Evolutionary conservation across 1,140 invertebrate species (phyloP).

Genomic region (Nomia melanderi): DNA sequence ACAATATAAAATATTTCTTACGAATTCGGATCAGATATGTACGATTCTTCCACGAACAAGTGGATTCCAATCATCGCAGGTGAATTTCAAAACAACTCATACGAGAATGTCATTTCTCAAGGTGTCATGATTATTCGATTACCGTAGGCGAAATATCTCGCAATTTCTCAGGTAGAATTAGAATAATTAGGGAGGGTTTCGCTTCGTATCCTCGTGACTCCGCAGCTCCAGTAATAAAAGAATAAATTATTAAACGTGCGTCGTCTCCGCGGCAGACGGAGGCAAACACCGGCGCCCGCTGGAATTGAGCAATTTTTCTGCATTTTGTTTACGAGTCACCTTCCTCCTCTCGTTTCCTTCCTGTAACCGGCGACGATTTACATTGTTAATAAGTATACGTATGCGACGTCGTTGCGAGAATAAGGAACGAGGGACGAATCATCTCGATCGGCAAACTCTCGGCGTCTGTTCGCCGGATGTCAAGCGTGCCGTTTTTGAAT

Average conservation of each 20-base stretch:
- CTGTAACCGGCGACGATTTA: slow-evolving; percentile 32
- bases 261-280: slow-evolving; percentile 14
- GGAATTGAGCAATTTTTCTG: slow-evolving; percentile 69
- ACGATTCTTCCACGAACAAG: too few species aligned
- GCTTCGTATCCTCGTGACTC: too few species aligned
- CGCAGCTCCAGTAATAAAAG: slow-evolving; percentile 8
- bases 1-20: too few species aligned
- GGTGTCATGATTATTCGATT: too few species aligned
- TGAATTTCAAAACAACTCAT: too few species aligned
- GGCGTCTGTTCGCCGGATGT: neutral
- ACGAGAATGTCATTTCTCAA: too few species aligned
- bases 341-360: slow-evolving; percentile 25
- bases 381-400: slow-evolving; percentile 57
- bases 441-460: slow-evolving; percentile 11
- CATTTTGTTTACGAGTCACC: slow-evolving; percentile 59
- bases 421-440: neutral
- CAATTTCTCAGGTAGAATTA: neutral
- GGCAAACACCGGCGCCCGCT: slow-evolving; percentile 48
- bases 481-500: neutral
- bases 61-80: too few species aligned
- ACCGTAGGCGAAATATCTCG: too few species aligned
- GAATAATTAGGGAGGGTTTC: neutral
- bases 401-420: neutral
- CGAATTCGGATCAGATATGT: too few species aligned
- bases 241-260: slow-evolving; percentile 62